These are phyloP conservation scores for Margarornis squamiger DNA, from an alignment of 2,797 vertebrate genomes.

Conservation along the genomic window DNA sequence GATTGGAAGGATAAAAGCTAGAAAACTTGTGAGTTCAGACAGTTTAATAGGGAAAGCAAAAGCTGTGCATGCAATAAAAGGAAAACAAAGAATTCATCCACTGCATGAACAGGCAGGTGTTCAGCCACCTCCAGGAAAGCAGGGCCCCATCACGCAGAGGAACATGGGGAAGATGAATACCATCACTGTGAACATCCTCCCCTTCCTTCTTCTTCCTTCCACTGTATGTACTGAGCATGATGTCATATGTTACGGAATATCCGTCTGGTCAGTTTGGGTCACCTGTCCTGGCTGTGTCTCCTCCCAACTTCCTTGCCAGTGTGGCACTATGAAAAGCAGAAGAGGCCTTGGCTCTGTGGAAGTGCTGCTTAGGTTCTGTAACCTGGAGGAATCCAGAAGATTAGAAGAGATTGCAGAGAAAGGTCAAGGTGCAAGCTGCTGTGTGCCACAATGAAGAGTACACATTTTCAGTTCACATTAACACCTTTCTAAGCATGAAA, in stretches of 20 bases:
- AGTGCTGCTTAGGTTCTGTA: neutral
- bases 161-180: neutral
- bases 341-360: neutral
- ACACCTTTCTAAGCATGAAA: neutral
- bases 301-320: neutral
- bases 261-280: neutral
- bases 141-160: neutral
- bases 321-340: neutral
- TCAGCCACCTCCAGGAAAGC: neutral
- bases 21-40: neutral
- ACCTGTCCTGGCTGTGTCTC: neutral
- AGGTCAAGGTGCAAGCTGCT: neutral
- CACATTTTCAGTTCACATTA: neutral
- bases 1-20: neutral
- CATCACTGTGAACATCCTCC: neutral
- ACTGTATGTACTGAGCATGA: rapidly evolving
- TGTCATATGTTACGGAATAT: neutral
- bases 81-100: neutral
- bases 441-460: neutral
- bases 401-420: neutral
- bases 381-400: neutral
- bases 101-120: neutral
- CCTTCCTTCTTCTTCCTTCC: neutral
- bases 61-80: neutral
- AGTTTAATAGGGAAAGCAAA: neutral